phyloP scores from a whole-genome alignment of 2,888 invertebrate species.

The Salticus scenicus region DNA sequence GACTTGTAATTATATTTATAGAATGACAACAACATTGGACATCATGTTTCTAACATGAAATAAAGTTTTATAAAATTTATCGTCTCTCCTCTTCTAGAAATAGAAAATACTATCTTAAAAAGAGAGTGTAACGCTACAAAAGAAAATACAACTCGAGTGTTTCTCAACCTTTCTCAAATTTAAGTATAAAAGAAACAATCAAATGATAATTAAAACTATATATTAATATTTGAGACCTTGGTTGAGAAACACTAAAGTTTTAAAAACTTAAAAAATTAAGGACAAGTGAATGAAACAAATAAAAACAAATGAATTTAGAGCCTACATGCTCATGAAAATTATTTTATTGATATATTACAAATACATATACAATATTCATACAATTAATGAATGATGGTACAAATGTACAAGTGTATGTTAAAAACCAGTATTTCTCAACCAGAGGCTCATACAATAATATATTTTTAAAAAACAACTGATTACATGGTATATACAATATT shows the following conservation, averaged over 20 bases:
- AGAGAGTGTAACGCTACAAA: no score
- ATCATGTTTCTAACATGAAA: no score
- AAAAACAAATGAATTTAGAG: neutral
- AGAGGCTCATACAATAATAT: neutral
- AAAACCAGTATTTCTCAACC: constrained; percentile 15
- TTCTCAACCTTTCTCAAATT: constrained; percentile 14
- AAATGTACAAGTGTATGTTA: neutral
- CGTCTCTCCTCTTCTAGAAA: no score
- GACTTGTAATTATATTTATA: no score
- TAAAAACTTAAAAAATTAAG: neutral
- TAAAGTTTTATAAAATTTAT: no score
- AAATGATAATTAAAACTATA: no score
- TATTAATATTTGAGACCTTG: neutral
- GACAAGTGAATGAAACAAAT: neutral
- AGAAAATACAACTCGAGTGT: no score
- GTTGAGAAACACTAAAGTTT: constrained; percentile 9
- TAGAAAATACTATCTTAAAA: no score
- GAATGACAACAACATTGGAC: no score
- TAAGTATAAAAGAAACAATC: no score
- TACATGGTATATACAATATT: neutral
- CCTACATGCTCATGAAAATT: neutral
- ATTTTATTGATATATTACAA: constrained; percentile 1
- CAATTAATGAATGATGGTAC: neutral
- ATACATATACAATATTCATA: neutral
- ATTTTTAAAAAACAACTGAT: neutral